Evolutionary conservation across 2,888 invertebrate species (phyloP), one percentile per base, ranked within the genome.

Genomic region (Meteorus colon): DNA sequence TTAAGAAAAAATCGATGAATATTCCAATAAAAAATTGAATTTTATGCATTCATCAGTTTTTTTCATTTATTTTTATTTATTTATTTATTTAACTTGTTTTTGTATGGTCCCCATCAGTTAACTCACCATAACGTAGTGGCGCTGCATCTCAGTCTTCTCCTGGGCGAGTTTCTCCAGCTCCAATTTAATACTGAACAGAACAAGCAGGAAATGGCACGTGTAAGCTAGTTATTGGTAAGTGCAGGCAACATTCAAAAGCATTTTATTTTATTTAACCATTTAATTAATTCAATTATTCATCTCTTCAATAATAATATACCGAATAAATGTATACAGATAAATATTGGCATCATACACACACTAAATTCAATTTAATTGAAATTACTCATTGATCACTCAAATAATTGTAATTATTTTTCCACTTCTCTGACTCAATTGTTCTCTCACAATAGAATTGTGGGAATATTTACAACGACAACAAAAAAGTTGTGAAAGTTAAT

Each of bases 91-190:
- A 24, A 48, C 31, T 48, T 63, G 34, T 29, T 62, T 62, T 62
- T 29, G 62, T 16, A n/a, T 16, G 29, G 12, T 27, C 29, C 14
- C 62, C 31, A 62, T 62, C 29, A 31, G 62, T 31, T 16, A 31
- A 92, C 94, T 93, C 91, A 95, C 95, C 95, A 96, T 95, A 81
- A 96, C 95, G 91, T 96, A 96, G 91, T 96, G 95, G 90, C 96
- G 92, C 90, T 96, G 96, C 94, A 96, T 95, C 91, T 96, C 95
- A 81, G 95, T 95, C 91, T 96, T 96, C 91, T 96, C 96, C 88
- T 94, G 94, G 83, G 94, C 94, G 88, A 96, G 91, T 91, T 96
- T 96, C 90, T 96, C 96, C 90, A 95, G 93, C 91, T 96, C 96
- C 92, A 95, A 92, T 91, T 96, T 95, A 88, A 95, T 91, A 90